phyloP scores from a whole-genome alignment of 2,113 vertebrate species.

The Dasypus novemcinctus region DNA sequence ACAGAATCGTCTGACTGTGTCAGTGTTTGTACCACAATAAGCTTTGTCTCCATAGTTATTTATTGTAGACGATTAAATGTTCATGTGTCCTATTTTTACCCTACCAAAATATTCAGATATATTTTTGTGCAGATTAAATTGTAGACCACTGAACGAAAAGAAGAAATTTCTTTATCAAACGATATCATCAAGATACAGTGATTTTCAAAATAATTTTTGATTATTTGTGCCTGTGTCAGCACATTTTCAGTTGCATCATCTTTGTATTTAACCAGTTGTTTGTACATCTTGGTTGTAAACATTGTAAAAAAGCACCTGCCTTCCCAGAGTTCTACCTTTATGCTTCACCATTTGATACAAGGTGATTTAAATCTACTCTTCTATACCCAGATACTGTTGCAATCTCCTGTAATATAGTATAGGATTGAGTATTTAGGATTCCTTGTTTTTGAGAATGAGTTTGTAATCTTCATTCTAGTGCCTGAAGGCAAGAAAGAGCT shows the following conservation, averaged over 20 bases:
- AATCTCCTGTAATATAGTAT: neutral
- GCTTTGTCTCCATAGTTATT: neutral
- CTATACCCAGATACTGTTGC: rapidly evolving
- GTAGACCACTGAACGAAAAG: conserved; percentile 35
- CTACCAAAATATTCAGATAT: neutral
- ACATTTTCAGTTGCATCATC: neutral
- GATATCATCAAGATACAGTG: neutral
- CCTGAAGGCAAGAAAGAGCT: neutral
- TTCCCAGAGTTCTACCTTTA: neutral
- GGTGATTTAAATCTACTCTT: neutral
- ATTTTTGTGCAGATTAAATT: neutral
- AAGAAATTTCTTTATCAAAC: neutral
- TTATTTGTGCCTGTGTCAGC: neutral
- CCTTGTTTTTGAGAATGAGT: neutral
- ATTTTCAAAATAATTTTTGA: conserved; percentile 20
- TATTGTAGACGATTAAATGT: neutral
- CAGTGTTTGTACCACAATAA: neutral
- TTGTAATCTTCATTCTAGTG: neutral
- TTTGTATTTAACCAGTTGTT: neutral
- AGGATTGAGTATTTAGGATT: neutral
- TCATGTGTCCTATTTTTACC: neutral
- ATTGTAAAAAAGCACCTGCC: neutral
- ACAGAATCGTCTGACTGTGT: conserved; percentile 46
- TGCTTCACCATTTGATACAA: neutral
- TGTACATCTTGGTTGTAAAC: neutral